Evolutionary conservation across 1,140 invertebrate species (phyloP), one percentile per base, ranked within the genome.

Genomic region (Zaprionus ornatus): DNA sequence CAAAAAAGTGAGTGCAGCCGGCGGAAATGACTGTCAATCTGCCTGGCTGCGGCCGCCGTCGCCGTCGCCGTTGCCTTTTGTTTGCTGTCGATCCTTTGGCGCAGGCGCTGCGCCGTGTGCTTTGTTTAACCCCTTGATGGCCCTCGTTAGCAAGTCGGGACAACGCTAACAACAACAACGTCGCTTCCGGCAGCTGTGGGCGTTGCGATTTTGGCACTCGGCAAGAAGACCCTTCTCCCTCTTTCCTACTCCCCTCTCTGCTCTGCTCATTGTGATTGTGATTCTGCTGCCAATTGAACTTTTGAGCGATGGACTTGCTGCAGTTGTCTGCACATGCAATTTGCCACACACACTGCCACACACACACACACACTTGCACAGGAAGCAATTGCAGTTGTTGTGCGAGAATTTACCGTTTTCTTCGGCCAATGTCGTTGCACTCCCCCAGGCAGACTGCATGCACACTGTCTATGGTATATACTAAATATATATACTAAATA

Each of bases 141-240:
- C 65, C 40, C 40, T n/a, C 40, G 40, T 17, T 45, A 32, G 9
- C 29, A 32, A 32, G 6, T 9, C 40, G 40, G 7, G 7, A 15
- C 12, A 15, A 13, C 13, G 27, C 27, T 2, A 37, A 12, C 29
- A 32, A 15, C 35, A 15, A 55, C 54, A 70, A 67, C 65, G 62
- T 27, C 75, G 71, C 60, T 88, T 91, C 90, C 90, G 90, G 90
- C 90, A 91, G 90, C 86, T 91, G 90, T 88, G 84, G 90, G 90
- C 88, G 90, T 83, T 90, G 76, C 71, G 57, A 72, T 70, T 77
- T 83, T 75, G 70, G 65, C 80, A 80, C 83, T 83, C 72, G 54
- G 32, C 37, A 19, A 63, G 50, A 6, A 17, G 40, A 5, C 25
- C 17, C 10, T 19, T 15, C 42, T 75, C 25, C 32, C 13, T 56